Percentiles rank a stretch among this genome's conserved stretches.
Evolutionary conservation across 1,140 invertebrate genomes (phyloP).

Genomic region (Scaptomyza montana): DNA sequence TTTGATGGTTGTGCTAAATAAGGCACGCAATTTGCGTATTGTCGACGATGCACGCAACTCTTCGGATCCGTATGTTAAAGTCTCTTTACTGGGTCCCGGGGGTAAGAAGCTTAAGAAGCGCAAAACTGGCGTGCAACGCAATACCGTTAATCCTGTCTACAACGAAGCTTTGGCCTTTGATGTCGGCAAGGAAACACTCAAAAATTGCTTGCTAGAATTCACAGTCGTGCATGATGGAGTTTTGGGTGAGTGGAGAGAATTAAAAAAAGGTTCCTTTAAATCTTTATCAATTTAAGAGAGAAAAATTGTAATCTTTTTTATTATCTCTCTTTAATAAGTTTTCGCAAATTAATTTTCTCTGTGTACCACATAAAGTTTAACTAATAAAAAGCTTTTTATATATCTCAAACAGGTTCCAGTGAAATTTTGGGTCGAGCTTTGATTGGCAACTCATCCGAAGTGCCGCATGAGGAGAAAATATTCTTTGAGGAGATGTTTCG

Average conservation of each 20-base stretch:
- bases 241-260: slow-evolving; percentile 68
- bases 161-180: slow-evolving; percentile 95
- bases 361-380: not conserved
- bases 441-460: slow-evolving; percentile 84
- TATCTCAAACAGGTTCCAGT: slow-evolving; percentile 73
- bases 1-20: slow-evolving; percentile 88
- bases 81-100: slow-evolving; percentile 90
- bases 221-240: slow-evolving; percentile 85
- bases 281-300: too few relatives aligned
- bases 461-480: slow-evolving; percentile 84
- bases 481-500: slow-evolving; percentile 86
- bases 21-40: slow-evolving; percentile 87
- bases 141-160: slow-evolving; percentile 93
- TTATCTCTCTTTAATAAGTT: too few relatives aligned
- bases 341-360: not conserved
- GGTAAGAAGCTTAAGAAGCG: slow-evolving; percentile 93
- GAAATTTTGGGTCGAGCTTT: slow-evolving; percentile 85
- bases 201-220: slow-evolving; percentile 85
- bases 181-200: slow-evolving; percentile 86
- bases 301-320: too few relatives aligned
- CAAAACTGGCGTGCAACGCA: slow-evolving; percentile 94
- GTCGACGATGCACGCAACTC: slow-evolving; percentile 85
- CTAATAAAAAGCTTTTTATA: not conserved
- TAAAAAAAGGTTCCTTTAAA: too few relatives aligned
- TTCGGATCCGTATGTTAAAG: slow-evolving; percentile 93